phyloP scores from a whole-genome alignment of 2,113 vertebrate species.

The Zootoca vivipara region DNA sequence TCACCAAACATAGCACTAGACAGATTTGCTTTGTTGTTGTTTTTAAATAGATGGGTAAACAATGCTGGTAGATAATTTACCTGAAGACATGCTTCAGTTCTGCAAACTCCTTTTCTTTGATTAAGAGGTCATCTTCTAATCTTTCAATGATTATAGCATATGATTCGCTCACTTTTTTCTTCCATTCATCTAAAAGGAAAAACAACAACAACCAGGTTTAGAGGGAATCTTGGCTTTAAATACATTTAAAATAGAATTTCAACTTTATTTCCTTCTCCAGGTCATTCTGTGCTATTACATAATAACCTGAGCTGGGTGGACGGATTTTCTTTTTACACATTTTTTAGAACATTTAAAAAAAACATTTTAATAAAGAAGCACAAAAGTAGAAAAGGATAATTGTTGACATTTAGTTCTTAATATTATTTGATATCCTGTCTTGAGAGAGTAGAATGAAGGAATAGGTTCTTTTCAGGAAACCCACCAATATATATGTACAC shows the following conservation, averaged over 20 bases:
- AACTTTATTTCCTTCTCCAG: slow-evolving; percentile 12
- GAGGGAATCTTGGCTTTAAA: slow-evolving; percentile 8
- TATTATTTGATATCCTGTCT: slow-evolving; percentile 44
- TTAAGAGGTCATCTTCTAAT: slow-evolving; percentile 87
- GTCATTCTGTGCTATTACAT: slow-evolving; percentile 28
- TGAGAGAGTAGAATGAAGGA: slow-evolving; percentile 11
- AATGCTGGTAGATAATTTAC: slow-evolving; percentile 65
- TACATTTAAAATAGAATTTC: background rate
- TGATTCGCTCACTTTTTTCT: slow-evolving; percentile 95
- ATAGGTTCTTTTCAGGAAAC: background rate
- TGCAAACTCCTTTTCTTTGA: slow-evolving; percentile 85
- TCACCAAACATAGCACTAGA: background rate
- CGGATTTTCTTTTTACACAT: slow-evolving; percentile 44
- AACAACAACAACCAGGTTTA: background rate
- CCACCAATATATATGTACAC: background rate
- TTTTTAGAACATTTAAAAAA: slow-evolving; percentile 27
- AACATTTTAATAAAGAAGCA: slow-evolving; percentile 48
- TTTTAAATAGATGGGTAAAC: background rate
- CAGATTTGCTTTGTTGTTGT: background rate
- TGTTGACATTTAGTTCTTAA: slow-evolving; percentile 8
- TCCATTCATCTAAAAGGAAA: slow-evolving; percentile 89
- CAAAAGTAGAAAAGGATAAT: background rate
- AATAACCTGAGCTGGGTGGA: slow-evolving; percentile 4
- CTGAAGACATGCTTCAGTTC: slow-evolving; percentile 89
- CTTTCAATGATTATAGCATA: slow-evolving; percentile 86